phyloP scores from a whole-genome alignment of 2,113 vertebrate genomes.

The Corvus hawaiiensis region DNA sequence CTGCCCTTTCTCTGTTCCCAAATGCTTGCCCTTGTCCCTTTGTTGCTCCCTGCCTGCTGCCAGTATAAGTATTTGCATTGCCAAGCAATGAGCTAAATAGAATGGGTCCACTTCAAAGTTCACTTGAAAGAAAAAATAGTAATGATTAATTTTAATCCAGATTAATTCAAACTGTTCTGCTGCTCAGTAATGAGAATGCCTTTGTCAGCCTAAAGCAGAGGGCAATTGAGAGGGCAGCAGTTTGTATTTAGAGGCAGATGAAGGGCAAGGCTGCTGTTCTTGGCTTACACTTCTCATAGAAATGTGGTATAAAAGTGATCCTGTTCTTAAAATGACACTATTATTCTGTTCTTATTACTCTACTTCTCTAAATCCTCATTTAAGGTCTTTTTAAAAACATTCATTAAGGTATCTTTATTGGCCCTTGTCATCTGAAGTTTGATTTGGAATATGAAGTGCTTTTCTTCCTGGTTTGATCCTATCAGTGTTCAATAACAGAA shows the following conservation, averaged over 20 bases:
- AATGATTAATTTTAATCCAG: conserved; percentile 8
- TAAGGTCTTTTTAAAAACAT: neutral
- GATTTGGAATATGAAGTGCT: neutral
- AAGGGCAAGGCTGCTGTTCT: neutral
- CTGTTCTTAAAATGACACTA: neutral
- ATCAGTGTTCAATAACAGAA: accelerated
- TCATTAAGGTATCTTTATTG: neutral
- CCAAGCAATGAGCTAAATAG: neutral
- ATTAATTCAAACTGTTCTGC: neutral
- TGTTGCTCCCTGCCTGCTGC: neutral
- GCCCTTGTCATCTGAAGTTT: neutral
- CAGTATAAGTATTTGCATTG: neutral
- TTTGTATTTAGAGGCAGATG: neutral
- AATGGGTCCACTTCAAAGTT: neutral
- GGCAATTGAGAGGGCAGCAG: neutral
- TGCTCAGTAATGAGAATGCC: neutral
- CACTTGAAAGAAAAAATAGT: neutral
- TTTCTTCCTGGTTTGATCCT: neutral
- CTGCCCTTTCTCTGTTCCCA: neutral
- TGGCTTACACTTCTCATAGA: neutral
- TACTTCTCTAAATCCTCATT: neutral
- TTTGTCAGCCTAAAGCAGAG: neutral
- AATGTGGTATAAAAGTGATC: neutral
- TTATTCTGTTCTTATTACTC: neutral
- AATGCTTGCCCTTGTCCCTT: neutral